These are phyloP conservation scores for Aelia acuminata DNA, from an alignment of 2,888 invertebrate genomes.

Conservation along the genomic window DNA sequence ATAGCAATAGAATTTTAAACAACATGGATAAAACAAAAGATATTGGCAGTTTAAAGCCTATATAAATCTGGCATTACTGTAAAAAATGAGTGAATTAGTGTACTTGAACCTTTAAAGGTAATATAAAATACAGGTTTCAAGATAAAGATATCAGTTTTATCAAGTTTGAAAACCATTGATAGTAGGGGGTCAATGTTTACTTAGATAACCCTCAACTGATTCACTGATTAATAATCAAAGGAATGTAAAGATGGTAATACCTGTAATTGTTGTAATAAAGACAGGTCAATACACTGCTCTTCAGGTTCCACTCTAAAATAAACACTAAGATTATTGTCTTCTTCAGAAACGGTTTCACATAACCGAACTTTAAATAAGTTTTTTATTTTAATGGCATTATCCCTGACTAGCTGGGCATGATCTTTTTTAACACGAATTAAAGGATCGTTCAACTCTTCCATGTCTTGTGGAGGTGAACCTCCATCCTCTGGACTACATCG, in stretches of 20 bases:
- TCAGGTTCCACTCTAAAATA: conserved; percentile 64
- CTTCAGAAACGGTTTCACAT: conserved; percentile 64
- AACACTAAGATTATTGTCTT: conserved; percentile 61
- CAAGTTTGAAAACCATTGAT: not conserved
- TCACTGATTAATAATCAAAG: not conserved
- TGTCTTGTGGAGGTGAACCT: conserved; percentile 66
- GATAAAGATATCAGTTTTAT: not conserved
- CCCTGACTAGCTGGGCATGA: conserved; percentile 64
- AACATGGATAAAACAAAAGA: no score
- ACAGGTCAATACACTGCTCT: conserved; percentile 55
- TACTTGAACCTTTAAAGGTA: not conserved
- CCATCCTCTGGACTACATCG: conserved; percentile 64
- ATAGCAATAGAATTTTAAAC: no score
- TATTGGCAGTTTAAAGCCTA: not conserved
- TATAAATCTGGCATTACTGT: not conserved
- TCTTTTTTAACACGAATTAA: conserved; percentile 66
- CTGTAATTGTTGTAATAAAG: conserved; percentile 59
- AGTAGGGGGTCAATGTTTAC: conserved; percentile 14
- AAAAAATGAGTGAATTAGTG: not conserved
- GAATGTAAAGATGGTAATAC: conserved; percentile 20
- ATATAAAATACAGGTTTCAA: not conserved
- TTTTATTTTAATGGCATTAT: conserved; percentile 65
- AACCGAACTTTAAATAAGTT: conserved; percentile 66
- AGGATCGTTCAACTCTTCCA: conserved; percentile 66
- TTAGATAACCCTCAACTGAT: not conserved